A percentile compares a stretch with the other conserved stretches of the same genome.
phyloP scores from a whole-genome alignment of 2,888 invertebrate species.

The Charanyca ferruginea region DNA sequence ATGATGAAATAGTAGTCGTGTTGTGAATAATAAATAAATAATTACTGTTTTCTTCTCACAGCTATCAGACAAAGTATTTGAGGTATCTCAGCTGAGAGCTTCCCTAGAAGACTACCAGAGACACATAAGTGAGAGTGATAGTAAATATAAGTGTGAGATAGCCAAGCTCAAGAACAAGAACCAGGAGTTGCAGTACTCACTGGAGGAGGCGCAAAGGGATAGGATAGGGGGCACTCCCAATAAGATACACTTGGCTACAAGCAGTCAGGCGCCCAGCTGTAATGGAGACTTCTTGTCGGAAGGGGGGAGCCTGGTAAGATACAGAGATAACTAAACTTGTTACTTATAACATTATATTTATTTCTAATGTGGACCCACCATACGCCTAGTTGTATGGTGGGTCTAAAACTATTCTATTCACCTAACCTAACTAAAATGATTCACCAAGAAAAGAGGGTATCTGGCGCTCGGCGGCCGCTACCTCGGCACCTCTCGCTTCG shows the following conservation, averaged over 20 bases:
- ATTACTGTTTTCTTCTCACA: conserved; percentile 71
- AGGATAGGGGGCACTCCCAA: conserved; percentile 80
- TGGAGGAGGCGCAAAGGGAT: conserved; percentile 86
- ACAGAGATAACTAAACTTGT: too few species aligned
- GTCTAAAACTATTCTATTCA: too few species aligned
- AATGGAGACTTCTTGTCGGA: conserved; percentile 90
- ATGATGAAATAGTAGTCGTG: too few species aligned
- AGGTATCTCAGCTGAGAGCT: conserved; percentile 93
- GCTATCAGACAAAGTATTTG: conserved; percentile 95
- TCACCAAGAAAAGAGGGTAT: too few species aligned
- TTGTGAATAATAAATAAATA: too few species aligned
- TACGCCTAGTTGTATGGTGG: too few species aligned
- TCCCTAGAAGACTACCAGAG: conserved; percentile 93
- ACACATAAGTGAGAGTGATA: conserved; percentile 92
- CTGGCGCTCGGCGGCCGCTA: too few species aligned
- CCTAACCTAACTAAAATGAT: too few species aligned
- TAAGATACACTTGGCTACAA: conserved; percentile 78
- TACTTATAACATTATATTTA: too few species aligned
- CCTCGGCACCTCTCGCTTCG: too few species aligned
- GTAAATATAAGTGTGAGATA: conserved; percentile 91
- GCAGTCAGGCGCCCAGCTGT: conserved; percentile 87
- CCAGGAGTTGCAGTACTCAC: conserved; percentile 85
- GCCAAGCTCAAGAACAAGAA: conserved; percentile 91
- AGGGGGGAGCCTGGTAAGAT: conserved; percentile 91
- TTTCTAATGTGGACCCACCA: too few species aligned